Percentiles rank a stretch among this genome's conserved stretches.
Evolutionary conservation across 2,797 vertebrate species (phyloP).

Genomic region (Trematomus bernacchii): DNA sequence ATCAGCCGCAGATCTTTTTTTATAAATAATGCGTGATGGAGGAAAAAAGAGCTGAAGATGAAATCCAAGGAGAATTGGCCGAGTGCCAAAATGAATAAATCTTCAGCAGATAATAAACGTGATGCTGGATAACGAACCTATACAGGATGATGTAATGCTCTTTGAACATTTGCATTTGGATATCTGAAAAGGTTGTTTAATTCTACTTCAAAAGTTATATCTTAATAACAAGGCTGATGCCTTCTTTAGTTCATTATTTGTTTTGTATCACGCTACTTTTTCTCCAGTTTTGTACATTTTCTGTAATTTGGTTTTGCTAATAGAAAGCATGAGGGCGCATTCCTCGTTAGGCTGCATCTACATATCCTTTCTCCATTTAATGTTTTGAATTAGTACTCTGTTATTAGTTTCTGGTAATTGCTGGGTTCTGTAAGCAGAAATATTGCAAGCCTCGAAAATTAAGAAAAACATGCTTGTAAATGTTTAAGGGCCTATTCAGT

Average conservation of each 20-base stretch:
- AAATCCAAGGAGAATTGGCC: slow-evolving; percentile 3
- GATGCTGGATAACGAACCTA: slow-evolving; percentile 21
- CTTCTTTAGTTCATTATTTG: background rate
- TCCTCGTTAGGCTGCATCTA: background rate
- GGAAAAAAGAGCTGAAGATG: background rate
- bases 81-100: slow-evolving; percentile 7
- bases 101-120: slow-evolving; percentile 19
- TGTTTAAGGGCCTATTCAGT: too few species aligned
- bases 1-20: slow-evolving; percentile 10
- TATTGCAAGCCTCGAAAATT: slow-evolving; percentile 1
- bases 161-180: too few species aligned
- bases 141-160: background rate
- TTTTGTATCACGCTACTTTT: too few species aligned
- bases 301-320: slow-evolving; percentile 1
- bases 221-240: too few species aligned
- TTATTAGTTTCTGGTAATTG: slow-evolving; percentile 18
- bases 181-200: too few species aligned
- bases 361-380: background rate
- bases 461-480: background rate
- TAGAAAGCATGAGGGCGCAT: background rate
- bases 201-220: too few species aligned
- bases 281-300: background rate
- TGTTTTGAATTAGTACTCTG: background rate
- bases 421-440: slow-evolving; percentile 7
- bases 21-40: slow-evolving; percentile 29